Base-by-base conservation (phyloP, 2,888 invertebrate species). In the Itoplectis maculator region DNA sequence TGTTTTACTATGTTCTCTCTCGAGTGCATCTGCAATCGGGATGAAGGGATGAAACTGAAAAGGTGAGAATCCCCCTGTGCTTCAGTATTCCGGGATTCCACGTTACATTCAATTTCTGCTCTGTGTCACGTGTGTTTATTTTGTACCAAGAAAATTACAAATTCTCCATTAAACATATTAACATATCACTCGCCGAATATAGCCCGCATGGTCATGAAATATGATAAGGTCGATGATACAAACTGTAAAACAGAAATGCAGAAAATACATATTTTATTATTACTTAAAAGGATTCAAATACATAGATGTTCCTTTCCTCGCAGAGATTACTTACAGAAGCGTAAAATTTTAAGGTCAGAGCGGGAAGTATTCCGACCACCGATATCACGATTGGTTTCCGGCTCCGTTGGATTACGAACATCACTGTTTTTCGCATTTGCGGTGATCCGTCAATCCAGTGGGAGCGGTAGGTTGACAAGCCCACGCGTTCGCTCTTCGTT, bases 271-370 rank as follows among this genome's bases (percentile, higher is more conserved):
- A 35, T 29, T 5, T 15, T 2, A 15, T 23, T n/a, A 45, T 65
- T 20, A 45, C n/a, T 42, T 45, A 45, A 23, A 20, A 18, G 6
- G 7, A 2, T 9, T 40, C 42, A 11, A 42, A 15, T 42, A 35
- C 35, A n/a, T 20, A 18, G 9, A 7, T 20, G 0, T 29, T 49
- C 13, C 29, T 20, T 2, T 20, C 23, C 4, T 23, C 11, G 18
- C 9, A 29, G 11, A 7, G 29, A 29, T 42, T 69, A 56, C 87
- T 82, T 54, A 88, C 89, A 18, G 73, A 73, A 1, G 82, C 85
- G 42, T 87, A 88, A 45, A 87, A 88, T 63, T 35, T 68, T 7
- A 88, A 68, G 3, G 87, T 87, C 42, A 89, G 79, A 13, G 81
- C 74, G 0, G 87, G 82, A 66, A 86, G 68, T 56, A 88, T 23